Evolutionary conservation across 1,140 invertebrate genomes (phyloP).

Genomic region (Drosophila subpulchrella): DNA sequence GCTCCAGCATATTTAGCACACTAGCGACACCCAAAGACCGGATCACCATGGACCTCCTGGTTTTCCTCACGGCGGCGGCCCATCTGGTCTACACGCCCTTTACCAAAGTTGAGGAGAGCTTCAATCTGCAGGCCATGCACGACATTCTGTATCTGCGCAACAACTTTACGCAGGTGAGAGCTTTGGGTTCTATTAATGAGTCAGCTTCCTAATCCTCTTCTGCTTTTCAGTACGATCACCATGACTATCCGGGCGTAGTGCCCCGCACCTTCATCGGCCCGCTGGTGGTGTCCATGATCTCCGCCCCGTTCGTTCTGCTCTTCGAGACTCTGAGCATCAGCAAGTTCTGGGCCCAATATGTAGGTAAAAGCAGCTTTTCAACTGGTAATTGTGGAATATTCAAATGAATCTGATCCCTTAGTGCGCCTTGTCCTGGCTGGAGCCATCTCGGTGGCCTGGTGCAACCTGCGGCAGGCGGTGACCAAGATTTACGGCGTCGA

Average conservation of each 20-base stretch:
- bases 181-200: not conserved
- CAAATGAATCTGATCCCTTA: constrained; percentile 85
- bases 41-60: constrained; percentile 84
- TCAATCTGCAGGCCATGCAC: constrained; percentile 99
- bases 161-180: constrained; percentile 92
- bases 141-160: constrained; percentile 95
- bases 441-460: constrained; percentile 90
- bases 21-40: constrained; percentile 2
- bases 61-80: constrained; percentile 88
- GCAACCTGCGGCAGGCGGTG: constrained; percentile 89
- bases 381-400: not conserved
- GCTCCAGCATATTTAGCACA: constrained; percentile 29
- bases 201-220: not conserved
- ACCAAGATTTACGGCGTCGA: constrained; percentile 91
- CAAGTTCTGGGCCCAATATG: constrained; percentile 96
- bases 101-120: constrained; percentile 99
- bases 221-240: constrained; percentile 96
- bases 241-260: constrained; percentile 99
- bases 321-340: constrained; percentile 89
- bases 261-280: constrained; percentile 98
- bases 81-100: constrained; percentile 96
- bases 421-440: constrained; percentile 93
- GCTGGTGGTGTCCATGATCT: constrained; percentile 91
- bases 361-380: constrained; percentile 89
- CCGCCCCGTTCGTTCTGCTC: constrained; percentile 90